phyloP scores from a whole-genome alignment of 2,888 invertebrate species.

The Pterostichus madidus region DNA sequence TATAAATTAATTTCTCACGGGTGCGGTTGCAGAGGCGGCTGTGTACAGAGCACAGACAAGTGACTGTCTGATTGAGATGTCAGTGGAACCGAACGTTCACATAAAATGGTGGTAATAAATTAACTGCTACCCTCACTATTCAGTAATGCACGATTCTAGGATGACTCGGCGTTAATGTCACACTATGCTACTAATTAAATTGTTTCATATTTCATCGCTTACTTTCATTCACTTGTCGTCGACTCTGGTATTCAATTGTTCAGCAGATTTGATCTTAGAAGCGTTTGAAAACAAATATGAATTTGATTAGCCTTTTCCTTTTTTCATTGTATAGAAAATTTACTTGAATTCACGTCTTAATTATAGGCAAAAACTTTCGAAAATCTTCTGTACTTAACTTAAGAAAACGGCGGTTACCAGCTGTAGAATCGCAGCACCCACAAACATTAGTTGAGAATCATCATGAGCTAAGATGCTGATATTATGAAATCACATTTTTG shows the following conservation, averaged over 20 bases:
- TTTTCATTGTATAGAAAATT: slow-evolving; percentile 25
- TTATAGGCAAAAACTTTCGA: too few species aligned
- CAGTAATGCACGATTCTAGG: slow-evolving; percentile 48
- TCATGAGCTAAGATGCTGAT: too few species aligned
- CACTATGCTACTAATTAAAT: slow-evolving; percentile 61
- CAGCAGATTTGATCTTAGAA: slow-evolving; percentile 9
- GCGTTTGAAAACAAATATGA: slow-evolving; percentile 25
- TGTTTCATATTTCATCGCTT: slow-evolving; percentile 64
- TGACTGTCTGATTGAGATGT: slow-evolving; percentile 64
- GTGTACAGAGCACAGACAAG: slow-evolving; percentile 44
- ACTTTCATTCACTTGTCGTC: slow-evolving; percentile 41
- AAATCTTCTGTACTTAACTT: too few species aligned
- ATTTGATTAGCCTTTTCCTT: slow-evolving; percentile 34
- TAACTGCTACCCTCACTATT: slow-evolving; percentile 57
- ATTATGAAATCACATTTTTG: too few species aligned
- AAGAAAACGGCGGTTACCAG: too few species aligned
- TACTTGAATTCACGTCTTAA: slow-evolving; percentile 13
- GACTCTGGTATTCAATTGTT: not conserved
- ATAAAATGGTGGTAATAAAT: slow-evolving; percentile 55
- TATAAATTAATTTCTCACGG: slow-evolving; percentile 66
- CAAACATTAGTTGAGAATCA: too few species aligned
- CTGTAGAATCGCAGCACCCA: too few species aligned
- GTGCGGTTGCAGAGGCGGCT: slow-evolving; percentile 64
- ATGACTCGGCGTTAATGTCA: slow-evolving; percentile 53
- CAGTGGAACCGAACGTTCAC: slow-evolving; percentile 3